Percentiles rank a stretch among this genome's conserved stretches.
These are phyloP conservation scores for Philantomba maxwellii DNA, from an alignment of 2,113 vertebrate species.

Conservation along the genomic window DNA sequence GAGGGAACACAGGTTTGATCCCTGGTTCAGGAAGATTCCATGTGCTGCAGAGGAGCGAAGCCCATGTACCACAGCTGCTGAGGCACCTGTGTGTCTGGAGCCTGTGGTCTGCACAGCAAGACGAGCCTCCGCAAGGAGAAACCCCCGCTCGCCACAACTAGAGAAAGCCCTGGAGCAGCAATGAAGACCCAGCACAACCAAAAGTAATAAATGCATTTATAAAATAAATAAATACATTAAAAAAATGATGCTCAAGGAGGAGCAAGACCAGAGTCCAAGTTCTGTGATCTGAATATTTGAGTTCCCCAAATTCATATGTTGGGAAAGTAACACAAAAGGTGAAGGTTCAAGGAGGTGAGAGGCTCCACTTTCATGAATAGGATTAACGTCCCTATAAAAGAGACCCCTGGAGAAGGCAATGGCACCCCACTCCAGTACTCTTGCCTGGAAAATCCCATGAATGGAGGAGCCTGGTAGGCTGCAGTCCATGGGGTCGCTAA, in stretches of 20 bases:
- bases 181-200: background rate
- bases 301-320: background rate
- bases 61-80: background rate
- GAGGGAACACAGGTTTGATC: background rate
- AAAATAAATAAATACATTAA: background rate
- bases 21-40: background rate
- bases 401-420: background rate
- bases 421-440: too few relatives aligned
- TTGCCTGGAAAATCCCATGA: too few relatives aligned
- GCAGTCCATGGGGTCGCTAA: too few relatives aligned
- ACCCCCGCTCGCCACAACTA: accelerated
- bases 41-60: background rate
- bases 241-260: background rate
- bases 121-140: background rate
- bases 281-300: background rate
- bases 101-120: background rate
- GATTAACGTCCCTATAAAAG: background rate
- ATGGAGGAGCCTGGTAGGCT: too few relatives aligned
- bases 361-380: background rate
- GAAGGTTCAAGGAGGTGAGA: background rate
- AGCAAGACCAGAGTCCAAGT: background rate
- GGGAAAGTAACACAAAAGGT: background rate
- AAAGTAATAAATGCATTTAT: background rate
- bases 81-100: background rate
- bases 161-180: background rate